Conservation (phyloP, 2,797 vertebrate species). For the Poeciliopsis gracilis region DNA sequence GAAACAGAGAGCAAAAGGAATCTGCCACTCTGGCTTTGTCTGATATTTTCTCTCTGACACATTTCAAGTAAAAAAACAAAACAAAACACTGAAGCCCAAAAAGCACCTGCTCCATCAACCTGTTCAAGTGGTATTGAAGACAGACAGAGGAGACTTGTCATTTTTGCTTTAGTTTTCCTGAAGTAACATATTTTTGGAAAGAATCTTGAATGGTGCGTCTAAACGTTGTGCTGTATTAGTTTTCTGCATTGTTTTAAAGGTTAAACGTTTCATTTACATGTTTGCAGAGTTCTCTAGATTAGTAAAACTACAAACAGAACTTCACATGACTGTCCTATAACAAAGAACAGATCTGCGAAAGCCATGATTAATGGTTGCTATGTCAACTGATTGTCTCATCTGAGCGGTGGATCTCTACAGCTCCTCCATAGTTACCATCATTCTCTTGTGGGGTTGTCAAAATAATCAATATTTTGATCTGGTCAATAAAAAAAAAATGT, state of each 20-base stretch:
- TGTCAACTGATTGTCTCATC: neutral
- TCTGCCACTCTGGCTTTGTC: neutral
- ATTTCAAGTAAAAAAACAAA: neutral
- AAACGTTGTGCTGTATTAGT: neutral
- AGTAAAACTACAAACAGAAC: neutral
- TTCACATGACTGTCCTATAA: neutral
- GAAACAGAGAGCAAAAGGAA: neutral
- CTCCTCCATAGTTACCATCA: neutral
- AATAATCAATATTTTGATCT: neutral
- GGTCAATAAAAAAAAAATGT: neutral
- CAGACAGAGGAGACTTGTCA: neutral
- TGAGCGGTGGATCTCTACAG: neutral
- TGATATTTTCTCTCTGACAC: neutral
- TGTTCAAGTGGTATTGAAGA: neutral
- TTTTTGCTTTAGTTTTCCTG: neutral
- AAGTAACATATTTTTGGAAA: neutral
- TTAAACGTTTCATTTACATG: neutral
- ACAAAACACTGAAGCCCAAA: neutral
- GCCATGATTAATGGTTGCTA: neutral
- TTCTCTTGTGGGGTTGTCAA: neutral
- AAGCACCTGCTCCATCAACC: neutral
- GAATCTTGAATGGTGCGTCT: neutral
- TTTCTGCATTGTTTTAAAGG: neutral
- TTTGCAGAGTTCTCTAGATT: neutral
- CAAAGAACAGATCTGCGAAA: neutral